These are phyloP conservation scores for Myotis planiceps DNA, from an alignment of 2,797 vertebrate genomes.

Conservation along the genomic window DNA sequence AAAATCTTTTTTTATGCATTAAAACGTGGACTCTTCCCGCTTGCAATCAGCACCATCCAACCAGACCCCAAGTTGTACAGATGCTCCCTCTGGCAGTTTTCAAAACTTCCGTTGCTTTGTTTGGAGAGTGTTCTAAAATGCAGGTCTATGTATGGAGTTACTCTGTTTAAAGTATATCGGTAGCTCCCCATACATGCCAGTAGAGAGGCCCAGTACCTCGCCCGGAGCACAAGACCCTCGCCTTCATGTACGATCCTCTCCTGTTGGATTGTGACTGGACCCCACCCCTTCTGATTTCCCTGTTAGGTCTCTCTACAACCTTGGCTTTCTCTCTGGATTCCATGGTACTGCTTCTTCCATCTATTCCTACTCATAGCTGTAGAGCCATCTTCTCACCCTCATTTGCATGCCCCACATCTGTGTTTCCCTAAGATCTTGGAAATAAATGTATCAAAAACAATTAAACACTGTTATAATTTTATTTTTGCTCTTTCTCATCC, in stretches of 20 bases:
- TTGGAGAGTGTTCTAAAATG: neutral
- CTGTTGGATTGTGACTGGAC: accelerated
- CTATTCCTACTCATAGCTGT: neutral
- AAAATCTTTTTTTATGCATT: neutral
- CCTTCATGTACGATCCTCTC: accelerated
- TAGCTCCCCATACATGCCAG: neutral
- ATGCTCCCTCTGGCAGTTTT: neutral
- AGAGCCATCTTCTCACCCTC: neutral
- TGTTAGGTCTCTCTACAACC: too few relatives aligned
- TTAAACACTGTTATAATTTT: neutral
- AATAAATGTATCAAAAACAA: neutral
- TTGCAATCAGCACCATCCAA: neutral
- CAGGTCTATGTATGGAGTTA: neutral
- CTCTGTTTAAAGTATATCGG: neutral
- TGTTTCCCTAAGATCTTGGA: neutral
- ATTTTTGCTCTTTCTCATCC: neutral
- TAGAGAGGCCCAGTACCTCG: neutral
- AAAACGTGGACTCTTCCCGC: neutral
- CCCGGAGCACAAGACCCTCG: neutral
- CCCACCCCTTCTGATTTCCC: neutral
- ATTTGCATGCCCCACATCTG: neutral
- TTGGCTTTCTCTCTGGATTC: neutral
- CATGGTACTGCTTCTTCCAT: neutral
- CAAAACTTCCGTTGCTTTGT: neutral
- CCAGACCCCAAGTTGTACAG: too few relatives aligned